Base-by-base conservation (phyloP, 2,113 vertebrate species). In the Ailuropoda melanoleuca region DNA sequence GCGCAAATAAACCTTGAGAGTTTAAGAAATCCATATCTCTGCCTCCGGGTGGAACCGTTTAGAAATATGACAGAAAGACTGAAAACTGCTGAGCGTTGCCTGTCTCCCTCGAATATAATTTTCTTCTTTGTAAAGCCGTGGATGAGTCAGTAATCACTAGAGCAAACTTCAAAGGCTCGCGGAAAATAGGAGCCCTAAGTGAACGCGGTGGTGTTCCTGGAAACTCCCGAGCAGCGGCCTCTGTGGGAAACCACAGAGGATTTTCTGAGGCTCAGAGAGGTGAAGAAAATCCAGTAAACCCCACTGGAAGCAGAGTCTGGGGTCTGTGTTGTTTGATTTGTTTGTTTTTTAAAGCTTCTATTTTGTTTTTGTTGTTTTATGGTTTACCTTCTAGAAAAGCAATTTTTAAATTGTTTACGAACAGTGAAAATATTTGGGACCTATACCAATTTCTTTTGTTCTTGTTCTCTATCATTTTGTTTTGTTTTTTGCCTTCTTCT, bases 151-250 rank as follows among this genome's bases (percentile, higher is more conserved):
- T 77, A 94, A 94, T 89, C 78, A 58, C 34, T 62, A 50, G 29
- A 78, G 62, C 80, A 86, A 70, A 89, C 56, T 77, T 92, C 43
- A 92, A 97, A 95, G 50, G 10, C 46, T 96, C 8, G 8, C 26
- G 60, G 68, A 60, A 90, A 84, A 78, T 83, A 83, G 26, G 58
- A 93, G 31, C 14, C 13, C 8, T 29, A 58, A 50, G 4, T 37
- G 83, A 26, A 81, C 66, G 53, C 1, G 6, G 17, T 37, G 64
- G 21, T 78, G 77, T 34, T 75, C 31, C 53, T 72, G 77, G 29
- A 62, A 80, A 55, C 0, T 53, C 24, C 31, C 53, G 6, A 39
- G 23, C 34, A 37, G 26, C 7, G 13, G 60, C 8, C 10, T 75
- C 72, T 43, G 43, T 60, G 55, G n/a, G 3, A 93, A 53, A 91